These are phyloP conservation scores for Ophion obscuratus DNA, from an alignment of 2,888 invertebrate genomes.

Conservation along the genomic window DNA sequence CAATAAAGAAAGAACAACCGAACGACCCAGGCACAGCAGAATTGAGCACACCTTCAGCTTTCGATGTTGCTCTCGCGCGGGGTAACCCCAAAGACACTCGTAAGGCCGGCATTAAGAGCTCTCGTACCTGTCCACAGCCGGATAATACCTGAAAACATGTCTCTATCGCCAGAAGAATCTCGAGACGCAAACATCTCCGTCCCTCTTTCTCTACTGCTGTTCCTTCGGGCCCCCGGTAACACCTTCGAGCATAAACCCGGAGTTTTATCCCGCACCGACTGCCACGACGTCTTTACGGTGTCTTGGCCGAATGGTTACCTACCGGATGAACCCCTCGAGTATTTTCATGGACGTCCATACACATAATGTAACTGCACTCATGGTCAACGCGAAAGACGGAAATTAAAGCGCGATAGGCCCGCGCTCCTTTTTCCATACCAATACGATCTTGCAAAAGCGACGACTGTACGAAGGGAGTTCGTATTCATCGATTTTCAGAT, in stretches of 20 bases:
- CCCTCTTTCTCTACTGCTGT: constrained; percentile 52
- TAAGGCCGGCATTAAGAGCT: constrained; percentile 80
- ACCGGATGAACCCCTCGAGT: constrained; percentile 61
- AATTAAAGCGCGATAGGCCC: constrained; percentile 47
- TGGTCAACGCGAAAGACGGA: constrained; percentile 33
- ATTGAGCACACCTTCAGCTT: constrained; percentile 49
- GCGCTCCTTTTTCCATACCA: neutral
- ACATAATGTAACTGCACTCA: constrained; percentile 62
- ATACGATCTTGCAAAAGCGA: neutral
- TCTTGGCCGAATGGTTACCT: constrained; percentile 77
- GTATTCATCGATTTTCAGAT: constrained; percentile 30
- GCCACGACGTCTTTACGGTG: constrained; percentile 81
- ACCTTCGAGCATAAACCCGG: constrained; percentile 81
- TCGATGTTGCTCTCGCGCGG: constrained; percentile 32
- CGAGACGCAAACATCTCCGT: constrained; percentile 68
- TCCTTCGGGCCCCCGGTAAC: constrained; percentile 70
- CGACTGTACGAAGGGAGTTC: neutral
- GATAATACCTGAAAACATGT: constrained; percentile 83
- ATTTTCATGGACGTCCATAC: constrained; percentile 72
- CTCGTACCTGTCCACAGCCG: constrained; percentile 82
- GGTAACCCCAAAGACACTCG: constrained; percentile 73
- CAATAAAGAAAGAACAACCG: constrained; percentile 58
- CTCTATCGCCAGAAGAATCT: constrained; percentile 82
- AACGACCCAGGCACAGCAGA: constrained; percentile 35
- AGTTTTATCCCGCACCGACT: constrained; percentile 80